phyloP scores from a whole-genome alignment of 2,888 invertebrate species.

The Machimus atricapillus region DNA sequence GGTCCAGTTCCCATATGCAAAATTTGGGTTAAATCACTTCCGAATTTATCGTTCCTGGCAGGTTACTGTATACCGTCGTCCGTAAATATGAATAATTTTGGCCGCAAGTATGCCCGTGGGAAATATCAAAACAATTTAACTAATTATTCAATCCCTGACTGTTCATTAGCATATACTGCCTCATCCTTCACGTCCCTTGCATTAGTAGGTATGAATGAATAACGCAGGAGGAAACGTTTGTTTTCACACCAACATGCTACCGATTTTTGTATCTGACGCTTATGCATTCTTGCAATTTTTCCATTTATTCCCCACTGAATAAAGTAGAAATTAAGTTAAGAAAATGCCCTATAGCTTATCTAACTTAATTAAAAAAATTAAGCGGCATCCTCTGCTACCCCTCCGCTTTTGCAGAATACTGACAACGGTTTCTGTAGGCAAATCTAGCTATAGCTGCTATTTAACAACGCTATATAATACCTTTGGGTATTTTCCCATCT shows the following conservation, averaged over 20 bases:
- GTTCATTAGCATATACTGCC: conserved; percentile 22
- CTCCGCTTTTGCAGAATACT: background rate
- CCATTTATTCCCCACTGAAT: background rate
- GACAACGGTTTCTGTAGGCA: background rate
- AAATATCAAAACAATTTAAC: conserved; percentile 44
- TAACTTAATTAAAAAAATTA: conserved; percentile 8
- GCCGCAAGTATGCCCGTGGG: conserved; percentile 32
- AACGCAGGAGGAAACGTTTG: background rate
- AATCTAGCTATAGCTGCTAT: background rate
- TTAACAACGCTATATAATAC: background rate
- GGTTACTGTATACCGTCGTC: background rate
- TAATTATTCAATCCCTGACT: conserved; percentile 43
- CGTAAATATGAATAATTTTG: conserved; percentile 33
- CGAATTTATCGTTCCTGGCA: conserved; percentile 10
- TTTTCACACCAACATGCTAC: background rate
- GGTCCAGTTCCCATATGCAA: conserved; percentile 34
- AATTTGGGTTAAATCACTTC: conserved; percentile 23
- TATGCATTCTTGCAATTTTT: background rate
- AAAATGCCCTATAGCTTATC: background rate
- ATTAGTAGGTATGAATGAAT: background rate
- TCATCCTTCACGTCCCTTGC: background rate
- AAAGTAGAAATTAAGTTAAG: background rate
- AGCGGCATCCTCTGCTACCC: background rate
- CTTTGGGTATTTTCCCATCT: background rate
- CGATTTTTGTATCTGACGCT: background rate